Evolutionary conservation across 1,140 invertebrate species (phyloP), one percentile per base, ranked within the genome.

Genomic region (Euura lappo): DNA sequence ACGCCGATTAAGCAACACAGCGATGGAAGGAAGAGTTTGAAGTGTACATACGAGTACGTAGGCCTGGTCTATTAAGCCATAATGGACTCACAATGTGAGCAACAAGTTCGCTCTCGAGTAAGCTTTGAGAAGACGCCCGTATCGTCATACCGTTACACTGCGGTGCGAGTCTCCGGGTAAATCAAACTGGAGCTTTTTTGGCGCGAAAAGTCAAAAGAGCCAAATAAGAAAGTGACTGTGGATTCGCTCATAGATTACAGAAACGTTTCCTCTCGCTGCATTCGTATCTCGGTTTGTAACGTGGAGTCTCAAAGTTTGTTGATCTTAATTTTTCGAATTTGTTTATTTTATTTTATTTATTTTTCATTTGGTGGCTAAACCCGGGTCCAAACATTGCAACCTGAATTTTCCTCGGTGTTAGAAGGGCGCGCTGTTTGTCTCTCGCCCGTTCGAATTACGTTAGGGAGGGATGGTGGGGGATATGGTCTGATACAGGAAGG

Each of bases 11-110:
- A 60, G 51, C 13, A 60, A 60, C 8, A 60, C 51, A 78, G 83
- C 79, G 80, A 79, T 79, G 78, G 77, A 80, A 75, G 79, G 78
- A 83, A 81, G 83, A 84, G 78, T 81, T 78, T 75, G 75, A 76
- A 77, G 78, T 73, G 74, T 76, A 75, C 75, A 79, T 77, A 73
- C 79, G 75, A 79, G 76, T 78, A 79, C 78, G 80, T 78, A 80
- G 83, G 79, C 79, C 83, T 79, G 81, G 76, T 81, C 84, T 83
- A 85, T 85, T 86, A 84, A 84, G 81, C 83, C 79, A 84, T 85
- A 85, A 86, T 84, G 78, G 83, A 76, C 79, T 81, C 78, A 86
- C 83, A 86, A 86, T 86, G 83, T 84, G 80, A 79, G 45, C 66
- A 65, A 42, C 69, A 64, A 71, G 66, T 65, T 70, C 68, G 67